These are phyloP conservation scores for Yponomeuta sedellus DNA, from an alignment of 2,888 invertebrate species.

Conservation along the genomic window DNA sequence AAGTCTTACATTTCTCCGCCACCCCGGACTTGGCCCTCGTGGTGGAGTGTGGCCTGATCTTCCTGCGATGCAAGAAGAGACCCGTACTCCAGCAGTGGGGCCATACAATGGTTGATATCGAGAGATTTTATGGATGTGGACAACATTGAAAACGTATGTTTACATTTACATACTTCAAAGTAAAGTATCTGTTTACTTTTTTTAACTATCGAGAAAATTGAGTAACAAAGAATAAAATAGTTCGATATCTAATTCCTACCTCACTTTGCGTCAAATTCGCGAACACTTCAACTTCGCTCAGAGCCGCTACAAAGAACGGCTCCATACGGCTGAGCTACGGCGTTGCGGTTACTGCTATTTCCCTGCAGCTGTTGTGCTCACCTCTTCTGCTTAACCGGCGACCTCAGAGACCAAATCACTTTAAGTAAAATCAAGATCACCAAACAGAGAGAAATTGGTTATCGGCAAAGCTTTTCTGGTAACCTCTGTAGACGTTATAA, in stretches of 20 bases:
- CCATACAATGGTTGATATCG: too few species aligned
- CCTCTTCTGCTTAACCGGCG: not conserved
- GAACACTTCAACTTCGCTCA: conserved; percentile 38
- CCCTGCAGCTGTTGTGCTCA: conserved; percentile 18
- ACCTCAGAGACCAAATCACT: not conserved
- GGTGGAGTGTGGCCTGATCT: too few species aligned
- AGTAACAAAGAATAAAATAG: too few species aligned
- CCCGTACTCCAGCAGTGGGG: too few species aligned
- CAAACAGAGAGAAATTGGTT: not conserved
- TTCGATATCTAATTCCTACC: not conserved
- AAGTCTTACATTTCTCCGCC: too few species aligned
- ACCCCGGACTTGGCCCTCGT: too few species aligned
- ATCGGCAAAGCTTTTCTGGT: not conserved
- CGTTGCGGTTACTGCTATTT: conserved; percentile 51
- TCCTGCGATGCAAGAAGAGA: too few species aligned
- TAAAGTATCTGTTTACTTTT: too few species aligned
- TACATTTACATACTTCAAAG: too few species aligned
- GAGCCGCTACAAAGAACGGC: conserved; percentile 49
- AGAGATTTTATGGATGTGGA: too few species aligned
- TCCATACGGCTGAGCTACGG: conserved; percentile 34
- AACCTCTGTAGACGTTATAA: not conserved
- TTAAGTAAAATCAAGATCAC: not conserved
- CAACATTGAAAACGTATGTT: too few species aligned
- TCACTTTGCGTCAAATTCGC: conserved; percentile 32
- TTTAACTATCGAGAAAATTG: too few species aligned